These are phyloP conservation scores for Monochamus saltuarius DNA, from an alignment of 1,140 invertebrate species.

Conservation along the genomic window DNA sequence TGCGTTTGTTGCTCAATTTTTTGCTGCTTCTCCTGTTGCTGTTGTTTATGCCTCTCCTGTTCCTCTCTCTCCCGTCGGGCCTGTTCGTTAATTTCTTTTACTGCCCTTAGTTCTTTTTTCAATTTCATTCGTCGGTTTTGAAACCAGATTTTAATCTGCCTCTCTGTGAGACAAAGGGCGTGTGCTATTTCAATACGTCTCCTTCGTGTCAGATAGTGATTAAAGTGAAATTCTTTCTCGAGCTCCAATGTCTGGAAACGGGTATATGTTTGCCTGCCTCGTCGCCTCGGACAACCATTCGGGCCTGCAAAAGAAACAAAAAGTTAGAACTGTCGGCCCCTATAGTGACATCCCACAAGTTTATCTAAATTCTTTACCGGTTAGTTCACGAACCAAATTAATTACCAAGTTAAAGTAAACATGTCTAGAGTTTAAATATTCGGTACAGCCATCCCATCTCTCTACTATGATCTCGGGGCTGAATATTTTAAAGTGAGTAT, in stretches of 20 bases:
- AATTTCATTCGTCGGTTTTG: slow-evolving; percentile 97
- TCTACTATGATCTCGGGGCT: too few species aligned
- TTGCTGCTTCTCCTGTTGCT: slow-evolving; percentile 81
- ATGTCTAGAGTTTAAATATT: too few species aligned
- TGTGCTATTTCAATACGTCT: slow-evolving; percentile 96
- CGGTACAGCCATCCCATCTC: too few species aligned
- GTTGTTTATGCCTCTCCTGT: slow-evolving; percentile 86
- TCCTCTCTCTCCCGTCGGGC: slow-evolving; percentile 86
- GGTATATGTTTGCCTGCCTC: slow-evolving; percentile 95
- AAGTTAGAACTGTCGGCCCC: too few species aligned
- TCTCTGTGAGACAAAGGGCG: slow-evolving; percentile 91
- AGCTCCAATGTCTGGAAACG: slow-evolving; percentile 91
- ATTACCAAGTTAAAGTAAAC: too few species aligned
- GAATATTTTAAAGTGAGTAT: too few species aligned
- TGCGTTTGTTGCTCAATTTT: slow-evolving; percentile 56
- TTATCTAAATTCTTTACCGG: too few species aligned
- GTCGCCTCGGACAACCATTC: slow-evolving; percentile 90
- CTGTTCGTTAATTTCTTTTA: slow-evolving; percentile 94
- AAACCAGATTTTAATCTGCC: slow-evolving; percentile 98
- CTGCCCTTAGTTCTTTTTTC: slow-evolving; percentile 91
- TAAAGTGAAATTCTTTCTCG: slow-evolving; percentile 99
- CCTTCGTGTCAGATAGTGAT: slow-evolving; percentile 93
- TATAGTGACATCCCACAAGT: too few species aligned
- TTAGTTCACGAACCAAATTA: too few species aligned
- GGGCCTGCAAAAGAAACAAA: slow-evolving; percentile 73